Conservation (phyloP, 2,113 vertebrate species). For the Xenotilapia longispinis region DNA sequence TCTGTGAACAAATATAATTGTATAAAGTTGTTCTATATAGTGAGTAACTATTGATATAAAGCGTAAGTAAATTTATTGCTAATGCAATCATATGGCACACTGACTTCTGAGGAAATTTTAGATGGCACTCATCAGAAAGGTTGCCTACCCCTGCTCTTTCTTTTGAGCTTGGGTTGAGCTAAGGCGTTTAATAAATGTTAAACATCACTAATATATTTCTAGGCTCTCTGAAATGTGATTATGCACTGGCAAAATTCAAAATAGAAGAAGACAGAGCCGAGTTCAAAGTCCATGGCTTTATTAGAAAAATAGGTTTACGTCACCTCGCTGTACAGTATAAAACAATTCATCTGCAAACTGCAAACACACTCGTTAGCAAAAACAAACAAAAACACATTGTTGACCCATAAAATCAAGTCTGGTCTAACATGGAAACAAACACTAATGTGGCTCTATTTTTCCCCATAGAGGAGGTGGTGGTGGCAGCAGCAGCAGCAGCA, state of each 20-base stretch:
- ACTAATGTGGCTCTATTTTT: background rate
- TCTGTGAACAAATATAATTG: background rate
- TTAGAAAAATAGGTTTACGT: constrained; percentile 98
- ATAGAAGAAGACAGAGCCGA: background rate
- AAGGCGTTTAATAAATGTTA: background rate
- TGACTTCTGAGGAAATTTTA: background rate
- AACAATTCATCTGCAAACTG: constrained; percentile 98
- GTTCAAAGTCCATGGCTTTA: constrained; percentile 88
- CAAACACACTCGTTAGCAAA: constrained; percentile 93
- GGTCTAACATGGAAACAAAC: background rate
- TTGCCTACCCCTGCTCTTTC: background rate
- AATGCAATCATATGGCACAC: background rate
- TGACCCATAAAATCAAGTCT: constrained; percentile 78
- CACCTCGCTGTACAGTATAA: constrained; percentile 97
- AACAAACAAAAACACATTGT: constrained; percentile 62
- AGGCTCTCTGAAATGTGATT: background rate
- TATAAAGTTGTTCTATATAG: background rate
- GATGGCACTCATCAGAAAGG: background rate
- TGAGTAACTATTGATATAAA: background rate
- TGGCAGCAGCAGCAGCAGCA: background rate
- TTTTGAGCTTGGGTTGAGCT: background rate
- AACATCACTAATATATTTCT: background rate
- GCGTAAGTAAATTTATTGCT: background rate
- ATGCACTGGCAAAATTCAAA: background rate
- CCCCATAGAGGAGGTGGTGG: background rate